Evolutionary conservation across 2,888 invertebrate species (phyloP), one percentile per base, ranked within the genome.

Genomic region (Dolichopus griseipennis): DNA sequence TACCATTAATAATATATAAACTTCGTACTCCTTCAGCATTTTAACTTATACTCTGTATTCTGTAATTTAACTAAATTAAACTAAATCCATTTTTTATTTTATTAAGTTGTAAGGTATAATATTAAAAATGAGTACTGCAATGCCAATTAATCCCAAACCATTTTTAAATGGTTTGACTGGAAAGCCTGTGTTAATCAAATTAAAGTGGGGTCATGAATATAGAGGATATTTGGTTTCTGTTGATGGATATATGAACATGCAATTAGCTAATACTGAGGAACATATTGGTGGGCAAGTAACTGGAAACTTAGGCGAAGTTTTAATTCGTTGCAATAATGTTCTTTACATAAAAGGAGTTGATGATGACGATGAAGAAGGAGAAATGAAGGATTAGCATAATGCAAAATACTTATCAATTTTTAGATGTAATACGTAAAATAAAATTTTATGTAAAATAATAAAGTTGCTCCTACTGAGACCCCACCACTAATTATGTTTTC

Each of bases 171-270:
- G 94, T 78, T 86, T 99, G 65, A 98, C 97, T 1, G 99, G 99
- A 20, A 99, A 99, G 84, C 91, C 96, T 63, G 97, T 99, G 62
- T 88, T 97, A 81, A 97, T 98, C 2, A 98, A 98, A 83, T 84
- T 99, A 71, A 99, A 99, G 81, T 99, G 99, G 99, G 98, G 99
- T 41, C 98, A 98, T 82, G 98, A 99, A 82, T 99, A 99, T 82
- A 97, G 97, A 86, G 99, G 99, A 18, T 92, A 95, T 75, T 84
- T 99, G 52, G 98, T 99, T 0, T 97, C 98, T 5, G 95, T 97
- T 1, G 99, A 99, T 83, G 95, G 95, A 9, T 99, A 99, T 79
- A 99, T 99, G 99, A 99, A 99, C 81, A 83, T 99, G 73, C 97
- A 99, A 83, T 83, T 99, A 70, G 98, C 97, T 1, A 97, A 97